Evolutionary conservation across 1,140 invertebrate species (phyloP).

Genomic region (Diorhabda carinulata): DNA sequence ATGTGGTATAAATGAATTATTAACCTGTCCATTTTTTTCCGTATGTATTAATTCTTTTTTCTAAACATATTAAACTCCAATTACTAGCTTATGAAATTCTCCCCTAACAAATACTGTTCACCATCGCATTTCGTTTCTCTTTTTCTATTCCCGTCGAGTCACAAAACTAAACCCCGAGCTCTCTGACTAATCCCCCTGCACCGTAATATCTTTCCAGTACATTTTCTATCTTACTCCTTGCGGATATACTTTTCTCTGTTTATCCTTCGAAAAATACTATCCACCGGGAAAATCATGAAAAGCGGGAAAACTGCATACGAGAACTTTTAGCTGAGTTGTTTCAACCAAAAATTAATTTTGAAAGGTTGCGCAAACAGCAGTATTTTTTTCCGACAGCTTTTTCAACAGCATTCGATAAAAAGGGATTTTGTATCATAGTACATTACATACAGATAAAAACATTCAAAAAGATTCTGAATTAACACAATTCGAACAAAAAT

Average conservation of each 20-base stretch:
- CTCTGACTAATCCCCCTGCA: slow-evolving; percentile 1
- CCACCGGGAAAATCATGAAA: slow-evolving; percentile 1
- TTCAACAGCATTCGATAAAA: too few relatives aligned
- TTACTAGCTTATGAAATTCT: slow-evolving; percentile 3
- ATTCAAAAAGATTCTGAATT: too few relatives aligned
- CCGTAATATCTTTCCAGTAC: slow-evolving; percentile 2
- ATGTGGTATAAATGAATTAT: too few relatives aligned
- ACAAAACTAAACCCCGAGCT: not conserved
- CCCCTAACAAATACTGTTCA: not conserved
- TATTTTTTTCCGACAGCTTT: too few relatives aligned
- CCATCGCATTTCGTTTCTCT: not conserved
- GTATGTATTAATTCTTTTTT: not conserved
- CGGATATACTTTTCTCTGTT: not conserved
- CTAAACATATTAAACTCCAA: not conserved
- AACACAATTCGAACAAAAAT: too few relatives aligned
- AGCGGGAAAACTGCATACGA: slow-evolving; percentile 1
- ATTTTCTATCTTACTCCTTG: not conserved
- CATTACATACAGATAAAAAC: too few relatives aligned
- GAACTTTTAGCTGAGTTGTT: not conserved
- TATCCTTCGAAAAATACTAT: not conserved
- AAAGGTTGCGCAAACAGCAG: not conserved
- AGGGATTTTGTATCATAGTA: too few relatives aligned
- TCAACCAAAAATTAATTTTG: not conserved
- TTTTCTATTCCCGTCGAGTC: not conserved
- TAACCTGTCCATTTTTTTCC: too few relatives aligned